Base-by-base conservation (phyloP, 1,140 invertebrate genomes). In the Neodiprion fabricii region DNA sequence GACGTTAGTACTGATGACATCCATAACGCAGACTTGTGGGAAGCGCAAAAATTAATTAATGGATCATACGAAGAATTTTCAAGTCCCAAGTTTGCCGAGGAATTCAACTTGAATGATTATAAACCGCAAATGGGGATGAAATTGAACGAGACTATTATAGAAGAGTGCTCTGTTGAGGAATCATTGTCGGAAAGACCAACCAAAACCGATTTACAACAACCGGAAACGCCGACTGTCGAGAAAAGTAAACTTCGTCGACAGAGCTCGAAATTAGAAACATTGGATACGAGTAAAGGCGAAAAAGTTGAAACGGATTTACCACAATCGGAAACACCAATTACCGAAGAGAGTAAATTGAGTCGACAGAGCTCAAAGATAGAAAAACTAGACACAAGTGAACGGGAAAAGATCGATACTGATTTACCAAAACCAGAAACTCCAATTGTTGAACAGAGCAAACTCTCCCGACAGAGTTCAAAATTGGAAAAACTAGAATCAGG, bases 1-100 rank as follows among this genome's bases (percentile, higher is more conserved):
- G 91, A 92, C 76, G 87, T 91, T 40, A 91, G 91, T 47, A 87
- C 89, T 50, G 91, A 91, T 74, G 90, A 92, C 48, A 79, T 88
- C 9, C 80, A 84, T 17, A 71, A 69, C 9, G 75, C 79, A 5
- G 83, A 84, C 65, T n/a, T 82, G 0, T 75, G 74, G 0, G 81
- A 87, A 8, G 82, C 84, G 73, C 72, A 69, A 0, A 81, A 79
- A 76, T n/a, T 81, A 9, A 50, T 68, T 0, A 84, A 84, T 40
- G 82, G 82, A 66, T 77, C 79, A 14, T 75, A 76, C 47, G 81
- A 83, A 7, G 83, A 84, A 40, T 67, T 76, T 8, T 80, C 78
- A 9, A 77, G 76, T 65, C 76, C 73, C 0, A 83, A 75, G 75
- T 70, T 74, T 48, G 21, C 77, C 4, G 78, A 84, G 14, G 83